Percentiles rank a stretch among this genome's conserved stretches.
Evolutionary conservation across 2,888 invertebrate genomes (phyloP).

Genomic region (Perizoma flavofasciatum): DNA sequence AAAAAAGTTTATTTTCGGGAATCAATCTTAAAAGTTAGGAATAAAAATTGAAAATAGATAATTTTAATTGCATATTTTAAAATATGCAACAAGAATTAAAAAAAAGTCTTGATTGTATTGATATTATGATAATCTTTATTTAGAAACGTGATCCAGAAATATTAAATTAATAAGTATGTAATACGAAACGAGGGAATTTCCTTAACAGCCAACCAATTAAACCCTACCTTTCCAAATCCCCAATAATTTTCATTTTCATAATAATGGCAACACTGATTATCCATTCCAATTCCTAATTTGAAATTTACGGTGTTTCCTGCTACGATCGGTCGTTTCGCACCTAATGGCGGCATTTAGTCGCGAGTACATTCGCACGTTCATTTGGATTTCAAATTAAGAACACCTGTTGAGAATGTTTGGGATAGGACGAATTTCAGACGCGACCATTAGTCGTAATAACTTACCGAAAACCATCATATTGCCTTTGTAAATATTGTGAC

Average conservation of each 20-base stretch:
- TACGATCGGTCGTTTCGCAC: slow-evolving; percentile 43
- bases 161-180: slow-evolving; percentile 14
- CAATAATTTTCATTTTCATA: slow-evolving; percentile 33
- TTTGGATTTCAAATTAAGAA: slow-evolving; percentile 73
- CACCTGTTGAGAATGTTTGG: slow-evolving; percentile 66
- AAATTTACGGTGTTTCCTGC: slow-evolving; percentile 45
- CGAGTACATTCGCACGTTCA: slow-evolving; percentile 56
- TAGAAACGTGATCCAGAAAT: neutral
- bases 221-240: slow-evolving; percentile 21
- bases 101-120: no score
- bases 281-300: slow-evolving; percentile 43
- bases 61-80: no score
- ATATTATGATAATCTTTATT: no score
- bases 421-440: slow-evolving; percentile 14
- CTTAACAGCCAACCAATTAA: slow-evolving; percentile 23
- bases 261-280: slow-evolving; percentile 38
- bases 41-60: no score
- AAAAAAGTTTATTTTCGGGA: no score
- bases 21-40: no score
- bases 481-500: no score
- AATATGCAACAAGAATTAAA: no score
- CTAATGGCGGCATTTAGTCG: slow-evolving; percentile 57
- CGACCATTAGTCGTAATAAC: slow-evolving; percentile 14
- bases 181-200: slow-evolving; percentile 12
- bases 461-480: no score